Evolutionary conservation across 1,140 invertebrate species (phyloP), one percentile per base, ranked within the genome.

Genomic region (Hesperophylax magnus): DNA sequence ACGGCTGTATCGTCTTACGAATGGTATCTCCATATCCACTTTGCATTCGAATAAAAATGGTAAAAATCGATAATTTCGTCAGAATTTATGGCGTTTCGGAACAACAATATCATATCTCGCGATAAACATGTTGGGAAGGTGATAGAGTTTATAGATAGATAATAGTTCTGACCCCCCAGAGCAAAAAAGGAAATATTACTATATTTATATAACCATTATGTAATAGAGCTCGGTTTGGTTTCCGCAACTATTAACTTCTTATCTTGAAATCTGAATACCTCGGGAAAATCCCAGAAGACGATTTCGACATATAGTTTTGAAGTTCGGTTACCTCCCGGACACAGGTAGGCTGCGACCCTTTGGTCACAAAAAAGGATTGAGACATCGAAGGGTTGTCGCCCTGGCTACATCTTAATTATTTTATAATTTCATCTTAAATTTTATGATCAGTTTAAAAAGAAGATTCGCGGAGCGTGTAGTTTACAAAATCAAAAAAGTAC

Each of bases 41-140:
- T 75, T 75, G 52, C 71, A 72, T 72, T 72, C 53, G 52, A 75
- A 75, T 75, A 75, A 75, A 75, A 75, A 75, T 75, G 71, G 54
- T 75, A 58, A 75, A 18, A 72, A 18, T 31, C 54, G 52, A 39
- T 75, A 75, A 56, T 75, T 75, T 75, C n/a, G 71, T 75, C 24
- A 31, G 52, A 75, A 75, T 75, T 75, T 75, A 75, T n/a, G 27
- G 52, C 53, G 22, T 56, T n/a, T 27, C n/a, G n/a, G 20, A 56
- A 14, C 20, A 58, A 75, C 52, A 75, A 58, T 75, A 75, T 75
- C 71, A 75, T 56, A 75, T 75, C 71, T 18, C 71, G 71, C 53
- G 11, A 58, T 75, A 75, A 75, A 75, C 52, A 75, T 53, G 71
- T 75, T 75, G 39, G 67, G 67, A 22, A 71, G 67, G 67, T 71